Evolutionary conservation across 1,140 invertebrate genomes (phyloP), one percentile per base, ranked within the genome.

Genomic region (Adelges cooleyi): DNA sequence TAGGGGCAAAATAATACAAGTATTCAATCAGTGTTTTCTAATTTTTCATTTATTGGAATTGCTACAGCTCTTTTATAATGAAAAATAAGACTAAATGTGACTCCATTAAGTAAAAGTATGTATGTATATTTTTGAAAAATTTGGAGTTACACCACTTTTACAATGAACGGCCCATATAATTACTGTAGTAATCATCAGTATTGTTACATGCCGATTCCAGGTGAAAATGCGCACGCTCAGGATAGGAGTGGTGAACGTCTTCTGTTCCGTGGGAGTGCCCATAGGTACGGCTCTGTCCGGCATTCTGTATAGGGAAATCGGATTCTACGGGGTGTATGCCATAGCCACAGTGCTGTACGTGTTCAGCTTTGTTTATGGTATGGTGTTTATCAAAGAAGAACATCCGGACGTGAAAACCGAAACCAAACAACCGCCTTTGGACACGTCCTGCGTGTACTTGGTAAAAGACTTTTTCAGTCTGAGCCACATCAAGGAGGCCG

Each of bases 221-320:
- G 56, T 86, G 54, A 83, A 88, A 73, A 85, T 83, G 65, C 81
- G 90, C 66, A 93, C 90, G 0, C 77, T 89, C 13, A 74, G 90
- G 65, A 89, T 93, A 68, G 89, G 88, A 15, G 83, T 92, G 27
- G 84, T 89, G 67, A 93, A 89, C 74, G 79, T 89, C 6, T 88
- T 88, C 71, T 83, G 87, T 70, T 89, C 86, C 0, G 75, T 90
- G 50, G 87, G 87, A 44, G 83, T 89, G 65, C 88, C 88, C 1
- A 82, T 90, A 13, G 71, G 70, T 1, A 69, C 68, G 2, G 68
- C 70, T 1, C 65, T 72, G 5, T 69, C 67, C 1, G 71, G 71
- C 1, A 54, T 70, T 2, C 29, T 81, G 10, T 78, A 76, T 70
- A 79, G 82, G 68, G 80, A 86, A 74, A 84, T 89, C 49, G 86